Conservation (phyloP, 2,888 invertebrate genomes). For the Drosophila nr. perissopoda region DNA sequence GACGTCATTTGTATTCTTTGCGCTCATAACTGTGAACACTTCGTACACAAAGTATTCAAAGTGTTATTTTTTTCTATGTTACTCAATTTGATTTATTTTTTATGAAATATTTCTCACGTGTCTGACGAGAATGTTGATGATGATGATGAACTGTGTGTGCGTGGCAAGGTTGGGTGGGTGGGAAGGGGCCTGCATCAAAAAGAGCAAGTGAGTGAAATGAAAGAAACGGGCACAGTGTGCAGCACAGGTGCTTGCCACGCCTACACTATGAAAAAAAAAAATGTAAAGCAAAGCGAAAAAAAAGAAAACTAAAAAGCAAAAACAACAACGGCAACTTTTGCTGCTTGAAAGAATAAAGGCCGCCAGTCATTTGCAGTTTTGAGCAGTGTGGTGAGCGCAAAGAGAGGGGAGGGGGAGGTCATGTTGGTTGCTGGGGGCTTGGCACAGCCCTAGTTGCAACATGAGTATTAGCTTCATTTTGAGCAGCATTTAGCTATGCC, state of each 20-base stretch:
- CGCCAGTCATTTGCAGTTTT: slow-evolving; percentile 62
- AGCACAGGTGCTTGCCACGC: slow-evolving; percentile 62
- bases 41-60: background rate
- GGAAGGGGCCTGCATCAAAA: slow-evolving; percentile 13
- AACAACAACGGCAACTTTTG: slow-evolving; percentile 42
- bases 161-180: slow-evolving; percentile 17
- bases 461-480: slow-evolving; percentile 81
- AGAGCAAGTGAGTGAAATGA: slow-evolving; percentile 57
- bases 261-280: slow-evolving; percentile 50
- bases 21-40: background rate
- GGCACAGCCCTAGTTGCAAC: slow-evolving; percentile 68
- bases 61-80: slow-evolving; percentile 1
- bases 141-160: slow-evolving; percentile 23
- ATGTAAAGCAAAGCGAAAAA: background rate
- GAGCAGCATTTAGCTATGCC: slow-evolving; percentile 62
- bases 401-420: background rate
- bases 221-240: slow-evolving; percentile 50
- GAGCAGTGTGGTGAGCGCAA: slow-evolving; percentile 2
- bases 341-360: slow-evolving; percentile 47
- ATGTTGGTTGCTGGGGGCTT: slow-evolving; percentile 22
- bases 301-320: slow-evolving; percentile 2
- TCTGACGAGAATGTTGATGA: slow-evolving; percentile 11
- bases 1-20: background rate
- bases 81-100: slow-evolving; percentile 17
- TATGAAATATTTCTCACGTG: slow-evolving; percentile 19